Evolutionary conservation across 2,888 invertebrate species (phyloP), one percentile per base, ranked within the genome.

Genomic region (Dorcus hopei): DNA sequence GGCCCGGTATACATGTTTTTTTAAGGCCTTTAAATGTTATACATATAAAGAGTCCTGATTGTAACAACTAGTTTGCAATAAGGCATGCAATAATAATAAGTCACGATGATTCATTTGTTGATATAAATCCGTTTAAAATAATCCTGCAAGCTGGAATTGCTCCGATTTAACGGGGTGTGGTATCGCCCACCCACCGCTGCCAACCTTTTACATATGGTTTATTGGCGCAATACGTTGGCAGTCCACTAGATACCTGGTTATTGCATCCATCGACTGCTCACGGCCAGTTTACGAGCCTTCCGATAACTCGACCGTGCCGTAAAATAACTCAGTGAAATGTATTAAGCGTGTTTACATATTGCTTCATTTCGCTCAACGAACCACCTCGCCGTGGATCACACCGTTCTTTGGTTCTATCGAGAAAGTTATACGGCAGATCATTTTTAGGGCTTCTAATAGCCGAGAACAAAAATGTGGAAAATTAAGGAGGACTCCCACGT

Each of bases 131-230:
- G 26, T 33, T 33, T 33, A 33, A 33, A 33, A 33, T 33, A 33
- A 33, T 33, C 26, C 26, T 33, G 26, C 26, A 33, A 33, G 26
- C 26, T 33, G 26, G 45, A 45, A 45, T 23, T 16, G 11, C 45
- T 19, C 45, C 26, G 52, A 41, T 52, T 26, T 33, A 43, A 42
- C 16, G 55, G 64, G 65, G 65, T 65, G 65, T 61, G 65, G 65
- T 65, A 51, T 53, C 57, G 63, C 60, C 65, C 65, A 65, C 65
- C 65, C 65, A 65, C 65, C 59, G 61, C 58, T 57, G 60, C 60
- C 60, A 60, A 60, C 60, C 57, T 58, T 33, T 58, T 60, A 58
- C 64, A 53, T 60, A 61, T 64, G 58, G 61, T 65, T 64, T 65
- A 65, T 65, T 65, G 59, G 59, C 54, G 65, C 64, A 65, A 64